These are phyloP conservation scores for Hassar affinis DNA, from an alignment of 2,113 vertebrate species.

Conservation along the genomic window DNA sequence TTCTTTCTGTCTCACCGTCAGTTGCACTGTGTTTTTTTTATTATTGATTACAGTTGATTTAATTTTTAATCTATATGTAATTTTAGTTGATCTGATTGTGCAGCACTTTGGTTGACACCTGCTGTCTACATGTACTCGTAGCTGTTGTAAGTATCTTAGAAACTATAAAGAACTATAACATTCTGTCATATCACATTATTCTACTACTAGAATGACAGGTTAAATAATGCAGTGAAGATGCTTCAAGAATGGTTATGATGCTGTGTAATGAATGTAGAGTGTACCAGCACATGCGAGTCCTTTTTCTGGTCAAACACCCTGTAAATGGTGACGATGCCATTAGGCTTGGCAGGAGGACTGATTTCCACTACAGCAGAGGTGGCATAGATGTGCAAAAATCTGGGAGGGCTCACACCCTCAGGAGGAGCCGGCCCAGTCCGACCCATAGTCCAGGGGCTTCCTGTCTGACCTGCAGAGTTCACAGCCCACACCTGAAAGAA, in stretches of 20 bases:
- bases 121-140: no score
- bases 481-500: slow-evolving; percentile 81
- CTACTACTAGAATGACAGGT: neutral
- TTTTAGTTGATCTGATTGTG: no score
- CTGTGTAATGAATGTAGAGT: slow-evolving; percentile 34
- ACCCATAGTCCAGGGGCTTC: slow-evolving; percentile 78
- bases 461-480: slow-evolving; percentile 79
- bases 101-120: no score
- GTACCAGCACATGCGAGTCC: slow-evolving; percentile 76
- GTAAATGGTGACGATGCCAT: slow-evolving; percentile 85
- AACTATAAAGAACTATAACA: neutral
- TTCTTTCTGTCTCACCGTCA: no score
- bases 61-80: no score
- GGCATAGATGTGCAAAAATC: slow-evolving; percentile 72
- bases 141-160: neutral
- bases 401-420: slow-evolving; percentile 76
- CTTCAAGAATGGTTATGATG: neutral
- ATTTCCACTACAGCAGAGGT: slow-evolving; percentile 82
- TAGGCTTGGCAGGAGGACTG: slow-evolving; percentile 75
- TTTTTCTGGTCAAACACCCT: slow-evolving; percentile 77
- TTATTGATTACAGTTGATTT: no score
- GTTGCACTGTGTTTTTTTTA: no score
- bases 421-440: slow-evolving; percentile 84
- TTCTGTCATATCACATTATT: neutral
- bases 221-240: neutral